Base-by-base conservation (phyloP, 2,888 invertebrate genomes). In the Athalia cordata region DNA sequence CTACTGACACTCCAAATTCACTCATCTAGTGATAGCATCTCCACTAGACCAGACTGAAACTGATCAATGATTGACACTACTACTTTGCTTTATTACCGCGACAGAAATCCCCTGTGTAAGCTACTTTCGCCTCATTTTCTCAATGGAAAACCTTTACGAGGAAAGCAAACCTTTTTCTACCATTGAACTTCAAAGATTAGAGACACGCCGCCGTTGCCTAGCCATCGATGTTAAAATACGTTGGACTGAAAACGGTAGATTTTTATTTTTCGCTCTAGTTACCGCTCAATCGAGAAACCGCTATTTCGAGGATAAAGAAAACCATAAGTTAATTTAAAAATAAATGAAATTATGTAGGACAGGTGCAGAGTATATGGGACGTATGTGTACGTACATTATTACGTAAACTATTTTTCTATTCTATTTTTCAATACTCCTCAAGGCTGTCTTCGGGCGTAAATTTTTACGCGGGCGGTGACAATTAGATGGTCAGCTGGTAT, bases 391-490 rank as follows among this genome's bases (percentile, higher is more conserved):
- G 49, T 57, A 15, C 62, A 45, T 7, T 45, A 15, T 75, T 75
- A 75, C 62, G 75, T 75, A 75, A 75, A 43, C 49, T 75, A 75
- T 79, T 77, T 77, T 79, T 74, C 64, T 68, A 59, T 59, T 77
- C 78, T 61, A 70, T 80, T 78, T 81, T 82, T 81, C 57, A 59
- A 78, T 76, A 29, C 76, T 77, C 77, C 55, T 78, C 82, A 82
- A 86, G 85, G 85, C 82, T 82, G 80, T 76, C 81, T 81, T 83
- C 82, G 82, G 81, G 83, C 80, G 81, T 82, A 83, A 84, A 81
- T 84, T 82, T 52, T 55, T 64, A 65, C 82, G 85, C 86, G 81
- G 85, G 85, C 80, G 84, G 68, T 77, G 84, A 84, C 85, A 85
- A 86, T 86, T 84, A 84, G 77, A 83, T 81, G 80, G 82, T 80